Conservation (phyloP, 2,888 invertebrate species). For the Diloba caeruleocephala region DNA sequence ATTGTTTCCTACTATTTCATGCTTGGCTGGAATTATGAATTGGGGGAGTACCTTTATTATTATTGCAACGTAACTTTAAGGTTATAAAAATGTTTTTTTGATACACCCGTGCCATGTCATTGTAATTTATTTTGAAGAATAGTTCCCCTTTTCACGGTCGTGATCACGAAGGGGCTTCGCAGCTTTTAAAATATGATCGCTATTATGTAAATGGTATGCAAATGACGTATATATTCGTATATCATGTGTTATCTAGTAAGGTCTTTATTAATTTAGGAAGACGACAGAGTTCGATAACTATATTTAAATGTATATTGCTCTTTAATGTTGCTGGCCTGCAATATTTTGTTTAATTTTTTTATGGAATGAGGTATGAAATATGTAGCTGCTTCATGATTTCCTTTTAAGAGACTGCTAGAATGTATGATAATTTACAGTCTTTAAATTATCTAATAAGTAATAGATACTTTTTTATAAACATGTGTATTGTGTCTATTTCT, state of each 20-base stretch:
- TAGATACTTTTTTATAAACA: no score
- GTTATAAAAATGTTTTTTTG: conserved; percentile 54
- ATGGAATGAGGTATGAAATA: no score
- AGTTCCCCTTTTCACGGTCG: conserved; percentile 54
- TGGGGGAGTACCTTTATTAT: conserved; percentile 45
- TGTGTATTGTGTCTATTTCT: no score
- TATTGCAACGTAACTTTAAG: conserved; percentile 49
- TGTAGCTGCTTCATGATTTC: no score
- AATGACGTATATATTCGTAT: conserved; percentile 19
- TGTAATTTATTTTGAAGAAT: conserved; percentile 50
- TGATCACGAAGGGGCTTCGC: conserved; percentile 30
- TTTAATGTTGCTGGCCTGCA: no score
- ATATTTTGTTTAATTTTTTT: no score
- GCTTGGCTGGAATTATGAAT: conserved; percentile 48
- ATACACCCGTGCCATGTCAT: conserved; percentile 42
- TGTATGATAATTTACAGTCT: no score
- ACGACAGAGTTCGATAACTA: no score
- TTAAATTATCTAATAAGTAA: no score
- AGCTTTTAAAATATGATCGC: conserved; percentile 29
- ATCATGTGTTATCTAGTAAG: conserved; percentile 10
- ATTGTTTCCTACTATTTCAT: conserved; percentile 57
- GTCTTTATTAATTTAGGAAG: conserved; percentile 18
- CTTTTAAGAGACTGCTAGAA: no score
- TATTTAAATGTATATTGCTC: no score
- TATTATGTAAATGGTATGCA: conserved; percentile 30